A percentile compares a stretch with the other conserved stretches of the same genome.
phyloP scores from a whole-genome alignment of 2,113 vertebrate genomes.

The Paralichthys olivaceus region DNA sequence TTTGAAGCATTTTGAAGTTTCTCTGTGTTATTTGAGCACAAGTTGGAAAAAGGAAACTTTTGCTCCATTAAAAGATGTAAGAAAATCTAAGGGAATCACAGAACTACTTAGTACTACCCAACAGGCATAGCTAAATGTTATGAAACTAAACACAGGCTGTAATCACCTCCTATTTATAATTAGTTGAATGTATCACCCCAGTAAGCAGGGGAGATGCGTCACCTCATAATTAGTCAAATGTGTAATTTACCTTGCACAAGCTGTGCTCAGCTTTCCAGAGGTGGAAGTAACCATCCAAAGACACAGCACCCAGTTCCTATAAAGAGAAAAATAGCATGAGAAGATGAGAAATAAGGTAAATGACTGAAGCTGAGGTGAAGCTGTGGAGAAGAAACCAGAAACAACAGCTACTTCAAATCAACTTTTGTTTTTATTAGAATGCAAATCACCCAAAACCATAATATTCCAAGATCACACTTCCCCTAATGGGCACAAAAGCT shows the following conservation, averaged over 20 bases:
- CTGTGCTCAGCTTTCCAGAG: slow-evolving; percentile 97
- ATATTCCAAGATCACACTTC: too few species aligned
- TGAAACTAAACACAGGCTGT: background rate
- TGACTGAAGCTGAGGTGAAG: background rate
- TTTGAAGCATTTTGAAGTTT: too few species aligned
- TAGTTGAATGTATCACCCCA: background rate
- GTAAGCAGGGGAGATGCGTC: background rate
- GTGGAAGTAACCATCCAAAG: slow-evolving; percentile 97
- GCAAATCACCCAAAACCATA: too few species aligned
- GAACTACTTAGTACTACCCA: too few species aligned
- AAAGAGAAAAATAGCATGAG: background rate
- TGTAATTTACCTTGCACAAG: slow-evolving; percentile 88
- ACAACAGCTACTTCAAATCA: background rate
- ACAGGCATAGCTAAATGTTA: background rate
- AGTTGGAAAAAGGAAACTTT: background rate
- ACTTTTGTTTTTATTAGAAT: background rate
- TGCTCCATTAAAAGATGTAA: background rate
- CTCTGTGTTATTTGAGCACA: background rate
- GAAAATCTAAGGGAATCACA: background rate
- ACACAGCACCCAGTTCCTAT: slow-evolving; percentile 96
- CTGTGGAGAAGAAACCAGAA: background rate
- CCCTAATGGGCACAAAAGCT: too few species aligned
- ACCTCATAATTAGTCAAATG: background rate
- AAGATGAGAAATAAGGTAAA: background rate
- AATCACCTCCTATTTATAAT: background rate